These are phyloP conservation scores for Pissodes strobi DNA, from an alignment of 1,140 invertebrate genomes.

Conservation along the genomic window DNA sequence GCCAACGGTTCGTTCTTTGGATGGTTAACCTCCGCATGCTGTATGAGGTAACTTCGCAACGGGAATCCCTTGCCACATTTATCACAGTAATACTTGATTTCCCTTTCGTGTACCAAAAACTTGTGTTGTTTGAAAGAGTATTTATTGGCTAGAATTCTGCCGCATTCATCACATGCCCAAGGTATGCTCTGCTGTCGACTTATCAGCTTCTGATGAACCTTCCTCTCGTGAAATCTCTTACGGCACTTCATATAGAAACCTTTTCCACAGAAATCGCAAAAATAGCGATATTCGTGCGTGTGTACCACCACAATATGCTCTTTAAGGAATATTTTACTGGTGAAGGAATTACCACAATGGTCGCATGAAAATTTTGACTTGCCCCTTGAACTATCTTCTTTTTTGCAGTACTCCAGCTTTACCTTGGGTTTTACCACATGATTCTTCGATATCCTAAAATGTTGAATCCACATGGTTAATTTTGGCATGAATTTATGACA, in stretches of 20 bases:
- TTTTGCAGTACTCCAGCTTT: neutral
- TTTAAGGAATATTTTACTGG: constrained; percentile 9
- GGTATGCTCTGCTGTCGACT: neutral
- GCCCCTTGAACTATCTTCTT: neutral
- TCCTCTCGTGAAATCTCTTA: constrained; percentile 15
- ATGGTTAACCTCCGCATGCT: constrained; percentile 24
- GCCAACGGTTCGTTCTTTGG: constrained; percentile 1
- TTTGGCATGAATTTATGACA: neutral
- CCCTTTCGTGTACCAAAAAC: constrained; percentile 17
- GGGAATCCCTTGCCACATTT: constrained; percentile 33
- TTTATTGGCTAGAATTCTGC: constrained; percentile 26
- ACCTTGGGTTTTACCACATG: neutral
- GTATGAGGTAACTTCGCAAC: constrained; percentile 15
- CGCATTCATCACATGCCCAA: constrained; percentile 18
- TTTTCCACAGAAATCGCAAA: constrained; percentile 18
- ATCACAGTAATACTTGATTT: constrained; percentile 26
- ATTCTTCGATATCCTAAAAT: too few relatives aligned
- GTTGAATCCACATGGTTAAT: neutral
- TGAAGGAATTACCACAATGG: constrained; percentile 18
- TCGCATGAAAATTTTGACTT: constrained; percentile 15
- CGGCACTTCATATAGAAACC: constrained; percentile 25
- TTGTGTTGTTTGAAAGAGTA: constrained; percentile 17
- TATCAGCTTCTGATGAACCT: constrained; percentile 10
- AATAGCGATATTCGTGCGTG: constrained; percentile 27
- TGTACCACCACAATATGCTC: constrained; percentile 24